Percentiles rank a stretch among this genome's conserved stretches.
Evolutionary conservation across 2,888 invertebrate genomes (phyloP).

Genomic region (Yponomeuta sedellus): DNA sequence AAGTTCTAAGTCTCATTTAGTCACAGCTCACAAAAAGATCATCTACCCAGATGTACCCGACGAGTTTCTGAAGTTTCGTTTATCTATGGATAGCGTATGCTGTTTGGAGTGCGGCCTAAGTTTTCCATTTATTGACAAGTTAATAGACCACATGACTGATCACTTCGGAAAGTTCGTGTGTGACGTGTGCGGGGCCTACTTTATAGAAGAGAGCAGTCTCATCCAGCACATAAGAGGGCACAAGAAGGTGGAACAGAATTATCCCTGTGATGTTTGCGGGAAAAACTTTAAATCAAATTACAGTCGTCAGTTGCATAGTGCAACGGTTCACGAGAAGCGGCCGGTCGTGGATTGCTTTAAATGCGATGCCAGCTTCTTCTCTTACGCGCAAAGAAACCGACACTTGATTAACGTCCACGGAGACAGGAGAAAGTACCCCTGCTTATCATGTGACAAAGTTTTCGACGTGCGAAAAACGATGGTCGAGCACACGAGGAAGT

Average conservation of each 20-base stretch:
- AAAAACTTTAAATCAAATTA: constrained; percentile 62
- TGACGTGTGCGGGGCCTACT: constrained; percentile 28
- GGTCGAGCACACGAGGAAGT: constrained; percentile 49
- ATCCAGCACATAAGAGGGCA: constrained; percentile 29
- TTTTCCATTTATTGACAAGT: constrained; percentile 26
- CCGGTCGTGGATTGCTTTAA: constrained; percentile 58
- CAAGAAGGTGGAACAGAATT: constrained; percentile 52
- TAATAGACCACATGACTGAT: constrained; percentile 18
- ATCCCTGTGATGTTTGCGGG: constrained; percentile 67
- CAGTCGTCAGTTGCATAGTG: constrained; percentile 51
- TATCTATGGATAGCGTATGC: constrained; percentile 13
- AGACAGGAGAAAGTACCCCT: constrained; percentile 49
- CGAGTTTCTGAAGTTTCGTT: constrained; percentile 14
- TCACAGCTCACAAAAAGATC: constrained; percentile 10
- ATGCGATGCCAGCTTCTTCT: constrained; percentile 56
- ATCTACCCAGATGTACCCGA: constrained; percentile 9
- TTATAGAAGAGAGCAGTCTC: constrained; percentile 33
- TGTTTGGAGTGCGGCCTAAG: constrained; percentile 26
- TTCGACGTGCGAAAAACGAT: constrained; percentile 62
- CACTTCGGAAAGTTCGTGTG: constrained; percentile 22
- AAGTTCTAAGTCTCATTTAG: constrained; percentile 13
- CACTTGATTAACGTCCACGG: constrained; percentile 61
- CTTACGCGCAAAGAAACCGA: constrained; percentile 50
- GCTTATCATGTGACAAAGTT: constrained; percentile 50
- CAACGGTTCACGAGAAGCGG: constrained; percentile 54